Base-by-base conservation (phyloP, 1,140 invertebrate genomes). In the Brachionus calyciflorus region DNA sequence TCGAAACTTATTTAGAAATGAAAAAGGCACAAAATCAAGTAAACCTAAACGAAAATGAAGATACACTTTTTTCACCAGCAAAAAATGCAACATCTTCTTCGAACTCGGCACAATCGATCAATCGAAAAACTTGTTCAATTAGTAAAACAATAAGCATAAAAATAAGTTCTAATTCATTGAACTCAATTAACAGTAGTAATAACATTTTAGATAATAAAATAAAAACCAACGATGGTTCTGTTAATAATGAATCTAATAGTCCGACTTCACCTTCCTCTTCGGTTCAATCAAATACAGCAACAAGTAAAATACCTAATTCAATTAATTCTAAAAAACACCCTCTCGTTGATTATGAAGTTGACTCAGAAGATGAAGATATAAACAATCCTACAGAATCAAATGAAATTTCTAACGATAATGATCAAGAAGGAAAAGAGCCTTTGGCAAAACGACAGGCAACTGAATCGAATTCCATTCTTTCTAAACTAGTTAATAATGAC, bases 321-420 rank as follows among this genome's bases (percentile, higher is more conserved):
- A 70, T 46, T 19, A 46, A 21, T 46, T 19, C 7, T 33, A 26
- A 40, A 9, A 70, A 70, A 33, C 65, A 70, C 14, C 37, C 65
- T 5, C 40, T 70, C 26, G 65, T 70, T 44, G 65, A 70, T 19
- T 70, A 70, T 21, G 65, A 70, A 12, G 41, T 46, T n/a, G 65
- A 70, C n/a, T 60, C 55, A 0, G 55, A 60, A 28, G 55, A 60
- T 33, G 55, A 60, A 33, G 55, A 60, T 17, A 60, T 60, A 33
- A 37, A 0, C 30, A 19, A 19, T 10, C 2, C 65, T 0, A 19
- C 2, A 10, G 65, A 70, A 51, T 3, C 3, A 51, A 12, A 51
- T 5, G 49, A 51, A 51, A 51, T 5, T 19, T 51, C 24, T 19
- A 51, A 5, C 24, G 12, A 26, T 26, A 19, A 5, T 51, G 3